A percentile compares a stretch with the other conserved stretches of the same genome.
These are phyloP conservation scores for Danaus chrysippus DNA, from an alignment of 2,888 invertebrate species.

Conservation along the genomic window DNA sequence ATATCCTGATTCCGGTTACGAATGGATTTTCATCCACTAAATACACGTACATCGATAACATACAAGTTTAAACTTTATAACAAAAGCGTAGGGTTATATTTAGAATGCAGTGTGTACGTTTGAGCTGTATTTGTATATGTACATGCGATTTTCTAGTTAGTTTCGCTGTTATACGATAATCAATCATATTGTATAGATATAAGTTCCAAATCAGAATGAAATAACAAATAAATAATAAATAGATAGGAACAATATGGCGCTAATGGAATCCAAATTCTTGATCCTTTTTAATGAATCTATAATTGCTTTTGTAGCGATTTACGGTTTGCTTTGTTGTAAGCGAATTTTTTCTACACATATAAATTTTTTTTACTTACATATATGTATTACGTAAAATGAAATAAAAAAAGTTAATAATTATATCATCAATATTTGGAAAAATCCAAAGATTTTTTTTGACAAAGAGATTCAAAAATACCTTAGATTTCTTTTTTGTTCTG, in stretches of 20 bases:
- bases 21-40: not conserved
- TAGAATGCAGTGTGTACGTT: not conserved
- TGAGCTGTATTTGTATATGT: no score
- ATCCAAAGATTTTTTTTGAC: no score
- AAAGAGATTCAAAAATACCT: no score
- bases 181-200: not conserved
- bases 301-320: not conserved
- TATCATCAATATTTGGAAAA: no score
- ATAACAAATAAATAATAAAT: not conserved
- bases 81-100: not conserved
- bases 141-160: not conserved
- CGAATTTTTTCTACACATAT: no score
- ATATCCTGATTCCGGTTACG: constrained; percentile 4
- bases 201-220: not conserved
- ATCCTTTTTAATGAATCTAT: not conserved
- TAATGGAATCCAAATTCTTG: constrained; percentile 1
- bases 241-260: not conserved
- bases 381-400: no score
- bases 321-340: no score
- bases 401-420: no score
- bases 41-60: not conserved
- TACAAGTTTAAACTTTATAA: not conserved
- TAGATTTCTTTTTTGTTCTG: no score
- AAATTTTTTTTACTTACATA: no score
- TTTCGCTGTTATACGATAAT: not conserved